Evolutionary conservation across 1,140 invertebrate genomes (phyloP).

Genomic region (Papilio helenus): DNA sequence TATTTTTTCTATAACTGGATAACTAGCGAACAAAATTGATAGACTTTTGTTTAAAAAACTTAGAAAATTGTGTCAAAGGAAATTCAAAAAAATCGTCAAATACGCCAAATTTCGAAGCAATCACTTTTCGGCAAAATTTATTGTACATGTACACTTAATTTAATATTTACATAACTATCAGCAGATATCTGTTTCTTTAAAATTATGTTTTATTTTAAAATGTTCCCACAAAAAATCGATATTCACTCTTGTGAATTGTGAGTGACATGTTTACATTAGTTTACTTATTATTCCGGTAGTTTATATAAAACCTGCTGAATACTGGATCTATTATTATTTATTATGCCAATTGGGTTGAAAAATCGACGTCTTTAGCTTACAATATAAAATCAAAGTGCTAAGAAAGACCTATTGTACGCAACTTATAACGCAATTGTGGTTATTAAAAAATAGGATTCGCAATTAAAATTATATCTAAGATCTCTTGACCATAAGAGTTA

Average conservation of each 20-base stretch:
- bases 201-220: neutral
- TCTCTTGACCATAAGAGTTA: neutral
- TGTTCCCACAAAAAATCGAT: neutral
- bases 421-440: neutral
- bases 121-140: too few relatives aligned
- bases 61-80: too few relatives aligned
- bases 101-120: too few relatives aligned
- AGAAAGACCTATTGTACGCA: slow-evolving; percentile 16
- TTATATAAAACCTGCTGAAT: slow-evolving; percentile 41
- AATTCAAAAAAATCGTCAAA: too few relatives aligned
- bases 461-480: slow-evolving; percentile 12
- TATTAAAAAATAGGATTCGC: neutral
- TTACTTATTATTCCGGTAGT: neutral
- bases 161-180: too few relatives aligned
- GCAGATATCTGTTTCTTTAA: too few relatives aligned
- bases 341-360: slow-evolving; percentile 32
- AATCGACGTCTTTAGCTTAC: slow-evolving; percentile 41
- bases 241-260: neutral
- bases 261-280: slow-evolving; percentile 6
- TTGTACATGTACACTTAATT: too few relatives aligned
- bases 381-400: slow-evolving; percentile 41
- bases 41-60: too few relatives aligned
- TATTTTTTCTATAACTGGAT: too few relatives aligned
- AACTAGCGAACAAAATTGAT: too few relatives aligned
- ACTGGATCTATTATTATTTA: slow-evolving; percentile 37